These are phyloP conservation scores for Sardina pilchardus DNA, from an alignment of 2,113 vertebrate genomes.

Conservation along the genomic window DNA sequence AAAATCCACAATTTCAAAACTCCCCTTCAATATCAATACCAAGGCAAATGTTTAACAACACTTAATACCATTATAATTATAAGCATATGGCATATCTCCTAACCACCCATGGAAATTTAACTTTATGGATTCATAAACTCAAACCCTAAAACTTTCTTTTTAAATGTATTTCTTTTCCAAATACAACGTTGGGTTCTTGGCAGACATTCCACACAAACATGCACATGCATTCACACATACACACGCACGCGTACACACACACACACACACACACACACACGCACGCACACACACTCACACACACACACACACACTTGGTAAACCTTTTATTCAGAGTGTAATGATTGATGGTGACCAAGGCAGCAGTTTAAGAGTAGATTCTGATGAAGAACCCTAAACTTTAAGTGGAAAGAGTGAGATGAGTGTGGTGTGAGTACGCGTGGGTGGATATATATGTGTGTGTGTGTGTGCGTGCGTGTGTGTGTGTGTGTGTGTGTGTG, in stretches of 20 bases:
- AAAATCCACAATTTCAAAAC: background rate
- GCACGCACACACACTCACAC: background rate
- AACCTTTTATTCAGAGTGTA: constrained; percentile 4
- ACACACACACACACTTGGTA: background rate
- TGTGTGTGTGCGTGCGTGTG: too few relatives aligned
- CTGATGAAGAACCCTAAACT: background rate
- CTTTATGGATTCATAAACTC: constrained; percentile 1
- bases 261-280: background rate
- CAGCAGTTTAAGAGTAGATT: background rate
- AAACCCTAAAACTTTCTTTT: background rate
- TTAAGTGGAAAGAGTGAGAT: background rate
- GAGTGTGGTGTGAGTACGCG: background rate
- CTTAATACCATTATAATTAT: background rate
- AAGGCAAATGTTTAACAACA: background rate
- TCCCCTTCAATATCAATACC: background rate
- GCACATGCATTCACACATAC: constrained; percentile 13
- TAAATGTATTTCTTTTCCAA: background rate
- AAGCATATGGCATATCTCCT: background rate
- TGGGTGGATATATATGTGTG: too few relatives aligned
- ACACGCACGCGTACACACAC: background rate
- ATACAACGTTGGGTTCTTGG: background rate
- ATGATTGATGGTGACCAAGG: background rate
- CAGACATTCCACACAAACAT: background rate
- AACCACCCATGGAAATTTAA: background rate
- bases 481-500: too few relatives aligned